phyloP scores from a whole-genome alignment of 2,797 vertebrate species.

The Sebastes trivittatus region DNA sequence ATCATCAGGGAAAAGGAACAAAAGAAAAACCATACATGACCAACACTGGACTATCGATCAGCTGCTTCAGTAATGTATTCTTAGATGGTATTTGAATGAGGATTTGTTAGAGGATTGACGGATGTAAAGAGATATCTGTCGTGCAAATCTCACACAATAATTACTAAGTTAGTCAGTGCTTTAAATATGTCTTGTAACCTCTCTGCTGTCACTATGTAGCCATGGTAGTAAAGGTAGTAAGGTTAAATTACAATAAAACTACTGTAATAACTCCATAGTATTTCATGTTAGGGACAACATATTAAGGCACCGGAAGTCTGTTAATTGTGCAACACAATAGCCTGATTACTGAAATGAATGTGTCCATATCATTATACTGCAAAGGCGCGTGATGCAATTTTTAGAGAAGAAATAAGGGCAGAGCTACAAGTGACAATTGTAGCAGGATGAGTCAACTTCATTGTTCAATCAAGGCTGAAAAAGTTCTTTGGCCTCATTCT shows the following conservation, averaged over 20 bases:
- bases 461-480: background rate
- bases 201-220: background rate
- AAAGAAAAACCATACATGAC: too few relatives aligned
- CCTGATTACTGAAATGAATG: too few relatives aligned
- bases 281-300: background rate
- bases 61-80: too few relatives aligned
- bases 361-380: background rate
- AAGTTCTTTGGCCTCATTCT: background rate
- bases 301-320: background rate
- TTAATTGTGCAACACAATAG: background rate
- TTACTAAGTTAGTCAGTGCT: background rate
- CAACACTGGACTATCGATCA: too few relatives aligned
- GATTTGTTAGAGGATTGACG: too few relatives aligned
- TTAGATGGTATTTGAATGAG: too few relatives aligned
- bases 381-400: background rate
- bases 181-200: background rate
- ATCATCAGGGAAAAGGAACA: too few relatives aligned
- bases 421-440: background rate
- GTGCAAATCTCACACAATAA: background rate
- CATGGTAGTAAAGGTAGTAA: background rate
- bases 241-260: fast-evolving
- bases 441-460: background rate
- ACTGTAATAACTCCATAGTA: background rate
- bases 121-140: background rate
- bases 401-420: background rate